phyloP scores from a whole-genome alignment of 1,140 invertebrate genomes.

The Pollicipes pollicipes region DNA sequence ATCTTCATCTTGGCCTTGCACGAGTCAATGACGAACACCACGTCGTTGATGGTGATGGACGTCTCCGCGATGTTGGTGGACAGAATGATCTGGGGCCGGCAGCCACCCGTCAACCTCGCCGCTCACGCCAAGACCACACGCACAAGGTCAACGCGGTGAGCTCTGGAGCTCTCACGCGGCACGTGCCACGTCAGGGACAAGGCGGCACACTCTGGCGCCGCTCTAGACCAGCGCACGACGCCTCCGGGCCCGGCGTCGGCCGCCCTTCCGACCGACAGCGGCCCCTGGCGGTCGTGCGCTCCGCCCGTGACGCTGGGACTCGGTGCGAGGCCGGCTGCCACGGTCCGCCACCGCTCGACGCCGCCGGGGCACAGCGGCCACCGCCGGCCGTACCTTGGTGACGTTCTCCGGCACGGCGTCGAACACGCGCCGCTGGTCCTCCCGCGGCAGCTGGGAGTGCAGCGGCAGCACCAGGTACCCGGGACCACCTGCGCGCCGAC shows the following conservation, averaged over 20 bases:
- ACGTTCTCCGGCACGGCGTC: constrained; percentile 48
- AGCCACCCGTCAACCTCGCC: no score
- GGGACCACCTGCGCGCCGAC: constrained; percentile 11
- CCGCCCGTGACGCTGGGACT: no score
- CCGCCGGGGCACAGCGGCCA: neutral
- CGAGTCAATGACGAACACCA: constrained; percentile 87
- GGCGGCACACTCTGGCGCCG: neutral
- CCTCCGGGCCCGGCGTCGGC: no score
- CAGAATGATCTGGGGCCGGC: constrained; percentile 46
- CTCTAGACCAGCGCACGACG: no score
- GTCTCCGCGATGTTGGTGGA: constrained; percentile 86
- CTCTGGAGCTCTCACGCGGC: no score
- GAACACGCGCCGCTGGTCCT: constrained; percentile 77
- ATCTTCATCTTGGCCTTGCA: constrained; percentile 91
- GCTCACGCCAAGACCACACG: no score
- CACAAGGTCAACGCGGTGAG: no score
- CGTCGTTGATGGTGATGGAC: constrained; percentile 90
- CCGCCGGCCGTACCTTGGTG: constrained; percentile 38
- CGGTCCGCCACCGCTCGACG: no score
- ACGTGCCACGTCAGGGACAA: no score
- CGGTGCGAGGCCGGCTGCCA: no score
- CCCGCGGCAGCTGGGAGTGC: constrained; percentile 74
- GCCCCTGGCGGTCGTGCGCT: no score
- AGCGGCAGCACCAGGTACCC: constrained; percentile 56
- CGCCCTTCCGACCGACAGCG: no score